Evolutionary conservation across 1,140 invertebrate genomes (phyloP), one percentile per base, ranked within the genome.

Genomic region (Diprion similis): DNA sequence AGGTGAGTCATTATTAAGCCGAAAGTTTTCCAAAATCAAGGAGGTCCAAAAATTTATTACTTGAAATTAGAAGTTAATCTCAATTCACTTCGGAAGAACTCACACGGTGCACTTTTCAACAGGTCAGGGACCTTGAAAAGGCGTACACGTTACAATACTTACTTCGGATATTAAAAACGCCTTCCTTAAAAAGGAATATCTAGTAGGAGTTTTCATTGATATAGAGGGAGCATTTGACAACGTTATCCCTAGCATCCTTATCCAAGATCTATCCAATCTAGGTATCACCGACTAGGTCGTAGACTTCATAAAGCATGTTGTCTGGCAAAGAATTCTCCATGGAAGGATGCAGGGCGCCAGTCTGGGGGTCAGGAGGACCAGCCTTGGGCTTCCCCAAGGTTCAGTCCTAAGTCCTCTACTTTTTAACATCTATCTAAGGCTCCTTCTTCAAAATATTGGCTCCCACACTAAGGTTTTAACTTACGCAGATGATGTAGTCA

Each of bases 71-170:
- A n/a, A n/a, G 67, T 37, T 24, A 66, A 1, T 65, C 48, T 46
- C 77, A 70, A 66, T 45, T 77, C 76, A 2, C 78, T 80, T 24
- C 65, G 75, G 10, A 76, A n/a, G n/a, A 76, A 71, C 15, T 17
- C 1, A 76, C 18, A 69, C 77, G 74, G 0, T 76, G 73, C 46
- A 9, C n/a, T n/a, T n/a, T n/a, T n/a, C n/a, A n/a, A n/a, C n/a
- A n/a, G n/a, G n/a, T n/a, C n/a, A n/a, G n/a, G n/a, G n/a, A n/a
- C n/a, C n/a, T n/a, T n/a, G n/a, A n/a, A n/a, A n/a, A n/a, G n/a
- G 15, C 0, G 77, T 78, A 24, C 77, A 74, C 64, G 11, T 76
- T 51, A 68, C 74, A 11, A 70, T 72, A n/a, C 19, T 78, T 4
- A 46, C 68, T 4, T 19, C 69, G 6, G 68, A 73, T 51, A 72